A percentile compares a stretch with the other conserved stretches of the same genome.
phyloP scores from a whole-genome alignment of 2,888 invertebrate species.

The Ferrisia virgata region DNA sequence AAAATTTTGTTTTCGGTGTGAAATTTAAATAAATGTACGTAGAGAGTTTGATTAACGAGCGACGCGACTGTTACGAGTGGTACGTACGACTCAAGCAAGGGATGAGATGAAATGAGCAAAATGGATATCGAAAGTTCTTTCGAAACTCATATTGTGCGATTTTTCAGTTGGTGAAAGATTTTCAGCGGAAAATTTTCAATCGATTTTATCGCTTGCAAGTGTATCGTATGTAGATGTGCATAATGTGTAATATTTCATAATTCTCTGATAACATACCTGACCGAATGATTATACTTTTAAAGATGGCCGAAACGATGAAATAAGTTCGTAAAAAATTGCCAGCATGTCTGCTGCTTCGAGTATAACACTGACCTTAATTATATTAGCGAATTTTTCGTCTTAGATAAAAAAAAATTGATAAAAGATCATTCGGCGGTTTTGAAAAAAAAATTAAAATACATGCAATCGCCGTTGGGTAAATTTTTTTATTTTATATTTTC shows the following conservation, averaged over 20 bases:
- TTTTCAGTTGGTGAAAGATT: too few relatives aligned
- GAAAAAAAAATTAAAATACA: too few relatives aligned
- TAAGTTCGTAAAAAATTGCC: not conserved
- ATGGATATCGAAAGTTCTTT: too few relatives aligned
- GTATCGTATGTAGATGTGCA: not conserved
- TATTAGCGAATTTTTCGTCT: not conserved
- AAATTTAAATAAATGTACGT: not conserved
- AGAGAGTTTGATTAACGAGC: not conserved
- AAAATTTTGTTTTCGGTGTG: constrained; percentile 1
- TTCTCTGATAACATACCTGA: not conserved
- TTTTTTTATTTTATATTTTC: not conserved
- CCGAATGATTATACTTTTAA: not conserved
- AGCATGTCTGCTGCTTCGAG: not conserved
- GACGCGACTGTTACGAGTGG: too few relatives aligned
- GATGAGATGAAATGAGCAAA: too few relatives aligned
- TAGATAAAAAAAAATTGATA: constrained; percentile 13
- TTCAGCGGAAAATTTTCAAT: not conserved
- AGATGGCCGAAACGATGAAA: not conserved
- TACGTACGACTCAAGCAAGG: too few relatives aligned
- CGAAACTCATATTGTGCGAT: too few relatives aligned
- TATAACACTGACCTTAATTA: constrained; percentile 18
- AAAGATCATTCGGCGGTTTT: not conserved
- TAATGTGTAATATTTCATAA: not conserved
- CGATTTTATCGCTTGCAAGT: not conserved
- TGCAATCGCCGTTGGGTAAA: not conserved